Percentiles rank a stretch among this genome's conserved stretches.
phyloP scores from a whole-genome alignment of 1,140 invertebrate genomes.

The Halictus rubicundus region DNA sequence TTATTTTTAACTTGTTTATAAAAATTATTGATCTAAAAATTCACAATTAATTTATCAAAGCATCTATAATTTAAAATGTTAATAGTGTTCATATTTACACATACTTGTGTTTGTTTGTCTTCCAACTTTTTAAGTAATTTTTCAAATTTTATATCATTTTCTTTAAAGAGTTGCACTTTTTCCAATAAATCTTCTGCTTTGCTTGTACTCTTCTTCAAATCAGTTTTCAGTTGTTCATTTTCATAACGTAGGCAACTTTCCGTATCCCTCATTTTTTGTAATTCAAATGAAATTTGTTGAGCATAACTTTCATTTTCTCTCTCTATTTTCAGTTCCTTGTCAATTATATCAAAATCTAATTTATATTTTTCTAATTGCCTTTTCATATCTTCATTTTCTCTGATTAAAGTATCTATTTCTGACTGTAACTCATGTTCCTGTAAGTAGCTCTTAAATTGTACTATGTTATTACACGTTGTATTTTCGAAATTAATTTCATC shows the following conservation, averaged over 20 bases:
- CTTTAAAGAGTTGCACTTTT: conserved; percentile 48
- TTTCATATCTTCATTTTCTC: conserved; percentile 64
- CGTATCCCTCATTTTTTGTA: conserved; percentile 40
- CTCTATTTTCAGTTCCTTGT: conserved; percentile 64
- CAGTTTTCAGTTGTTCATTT: conserved; percentile 48
- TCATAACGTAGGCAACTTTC: conserved; percentile 40
- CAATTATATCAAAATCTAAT: conserved; percentile 66
- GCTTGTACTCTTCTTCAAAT: conserved; percentile 36
- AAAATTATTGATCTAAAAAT: conserved; percentile 53
- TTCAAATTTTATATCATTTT: conserved; percentile 44
- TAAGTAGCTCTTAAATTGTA: conserved; percentile 28
- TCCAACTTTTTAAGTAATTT: conserved; percentile 50
- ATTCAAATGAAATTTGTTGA: conserved; percentile 49
- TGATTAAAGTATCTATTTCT: conserved; percentile 49
- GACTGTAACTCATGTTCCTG: conserved; percentile 31
- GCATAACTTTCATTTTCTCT: conserved; percentile 31
- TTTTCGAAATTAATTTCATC: conserved; percentile 11
- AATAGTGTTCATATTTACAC: conserved; percentile 5
- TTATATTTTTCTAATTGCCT: conserved; percentile 58
- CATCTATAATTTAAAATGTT: not conserved
- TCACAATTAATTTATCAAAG: conserved; percentile 10
- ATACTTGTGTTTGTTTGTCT: conserved; percentile 51
- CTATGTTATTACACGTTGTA: not conserved
- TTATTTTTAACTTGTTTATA: conserved; percentile 26
- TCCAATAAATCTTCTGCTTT: conserved; percentile 34